Base-by-base conservation (phyloP, 2,888 invertebrate species). In the Agrochola lota region DNA sequence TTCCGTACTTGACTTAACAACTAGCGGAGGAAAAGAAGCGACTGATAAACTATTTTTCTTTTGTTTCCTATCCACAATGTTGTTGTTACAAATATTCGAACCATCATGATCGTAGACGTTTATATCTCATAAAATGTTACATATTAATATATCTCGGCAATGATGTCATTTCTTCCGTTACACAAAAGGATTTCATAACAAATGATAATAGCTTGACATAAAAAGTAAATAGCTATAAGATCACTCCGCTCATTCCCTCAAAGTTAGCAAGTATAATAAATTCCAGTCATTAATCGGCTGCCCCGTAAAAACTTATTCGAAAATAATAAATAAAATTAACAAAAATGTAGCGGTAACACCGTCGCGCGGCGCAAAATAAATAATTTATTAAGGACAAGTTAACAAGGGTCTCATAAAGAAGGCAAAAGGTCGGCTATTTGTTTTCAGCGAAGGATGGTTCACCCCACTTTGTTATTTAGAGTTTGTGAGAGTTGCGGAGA, bases 391-490 rank as follows among this genome's bases (percentile, higher is more conserved):
- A 95, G 95, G 95, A 95, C 95, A 96, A 96, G 96, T 95, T 96
- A 96, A 96, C 96, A 96, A 96, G 96, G 96, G 96, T 95, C 96
- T 96, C 95, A 94, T 96, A 96, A 96, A 96, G 96, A 96, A 96
- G 96, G 96, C 96, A 95, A 95, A 95, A 96, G 96, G 96, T 95
- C 94, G 94, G 95, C 95, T 95, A 96, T 96, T 96, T 96, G 96
- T 96, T 96, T 95, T 92, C 95, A 93, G 93, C 91, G 93, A 91
- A 93, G 94, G 94, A 95, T 94, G 94, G 94, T 91, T 93, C 91
- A 92, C 94, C 94, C 94, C 94, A 93, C 94, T 96, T 95, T 94
- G 95, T 96, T 96, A 94, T 95, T 95, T 95, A 95, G 95, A 94
- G 95, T 94, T 94, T 91, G 92, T 87, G 91, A 90, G 90, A 92